phyloP scores from a whole-genome alignment of 2,113 vertebrate species.

The Pogona vitticeps region DNA sequence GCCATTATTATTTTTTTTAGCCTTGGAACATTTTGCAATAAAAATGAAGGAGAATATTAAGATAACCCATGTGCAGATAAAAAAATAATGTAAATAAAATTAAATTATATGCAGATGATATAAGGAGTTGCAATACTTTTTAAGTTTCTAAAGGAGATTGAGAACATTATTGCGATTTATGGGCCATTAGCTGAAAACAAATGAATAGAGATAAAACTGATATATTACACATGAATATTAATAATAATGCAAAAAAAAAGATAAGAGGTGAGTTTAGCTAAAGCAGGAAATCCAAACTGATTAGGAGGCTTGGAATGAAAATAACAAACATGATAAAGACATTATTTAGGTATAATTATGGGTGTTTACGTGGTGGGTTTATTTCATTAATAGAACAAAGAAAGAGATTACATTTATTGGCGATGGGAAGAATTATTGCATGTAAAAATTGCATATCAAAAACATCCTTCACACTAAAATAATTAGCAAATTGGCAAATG shows the following conservation, averaged over 20 bases:
- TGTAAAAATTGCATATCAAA: neutral
- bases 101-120: neutral
- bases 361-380: neutral
- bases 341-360: neutral
- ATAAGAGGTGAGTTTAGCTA: neutral
- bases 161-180: neutral
- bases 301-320: neutral
- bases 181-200: neutral
- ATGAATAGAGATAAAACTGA: neutral
- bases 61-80: neutral
- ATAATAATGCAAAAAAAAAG: neutral
- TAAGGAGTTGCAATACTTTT: neutral
- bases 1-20: neutral
- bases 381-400: neutral
- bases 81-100: neutral
- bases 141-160: neutral
- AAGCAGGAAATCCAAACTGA: neutral
- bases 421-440: neutral
- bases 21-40: neutral
- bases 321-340: neutral
- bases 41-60: neutral
- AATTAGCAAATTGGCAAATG: neutral
- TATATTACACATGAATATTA: neutral
- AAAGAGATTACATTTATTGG: neutral
- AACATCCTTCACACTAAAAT: neutral